Conservation (phyloP, 2,113 vertebrate species). For the Chinchilla lanigera region DNA sequence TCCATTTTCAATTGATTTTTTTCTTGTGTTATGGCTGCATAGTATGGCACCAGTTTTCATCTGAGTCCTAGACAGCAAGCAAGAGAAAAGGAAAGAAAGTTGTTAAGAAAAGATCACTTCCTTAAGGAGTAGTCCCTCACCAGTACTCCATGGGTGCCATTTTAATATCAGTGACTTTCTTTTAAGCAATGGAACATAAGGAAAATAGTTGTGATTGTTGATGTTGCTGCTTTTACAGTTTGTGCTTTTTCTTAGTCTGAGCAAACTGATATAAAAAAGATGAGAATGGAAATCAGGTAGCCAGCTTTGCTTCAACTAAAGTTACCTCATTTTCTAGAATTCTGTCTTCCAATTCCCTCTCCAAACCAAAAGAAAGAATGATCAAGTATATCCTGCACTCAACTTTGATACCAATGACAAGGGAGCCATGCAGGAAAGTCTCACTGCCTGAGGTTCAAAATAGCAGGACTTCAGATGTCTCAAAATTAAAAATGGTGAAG, state of each 20-base stretch:
- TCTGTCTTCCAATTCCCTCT: background rate
- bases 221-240: background rate
- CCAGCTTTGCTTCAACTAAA: background rate
- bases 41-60: background rate
- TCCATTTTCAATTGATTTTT: background rate
- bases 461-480: background rate
- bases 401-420: background rate
- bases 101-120: background rate
- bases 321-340: background rate
- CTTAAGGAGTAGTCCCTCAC: background rate
- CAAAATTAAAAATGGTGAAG: background rate
- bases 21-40: background rate
- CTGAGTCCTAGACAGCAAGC: background rate
- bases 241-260: background rate
- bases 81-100: background rate
- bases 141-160: accelerated
- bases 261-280: background rate
- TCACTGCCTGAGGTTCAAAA: background rate
- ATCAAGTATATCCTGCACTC: accelerated
- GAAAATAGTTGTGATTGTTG: background rate
- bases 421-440: background rate
- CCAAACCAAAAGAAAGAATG: background rate
- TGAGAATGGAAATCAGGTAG: background rate
- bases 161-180: background rate
- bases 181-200: background rate